Evolutionary conservation across 2,797 vertebrate species (phyloP).

Genomic region (Hirundo rustica): DNA sequence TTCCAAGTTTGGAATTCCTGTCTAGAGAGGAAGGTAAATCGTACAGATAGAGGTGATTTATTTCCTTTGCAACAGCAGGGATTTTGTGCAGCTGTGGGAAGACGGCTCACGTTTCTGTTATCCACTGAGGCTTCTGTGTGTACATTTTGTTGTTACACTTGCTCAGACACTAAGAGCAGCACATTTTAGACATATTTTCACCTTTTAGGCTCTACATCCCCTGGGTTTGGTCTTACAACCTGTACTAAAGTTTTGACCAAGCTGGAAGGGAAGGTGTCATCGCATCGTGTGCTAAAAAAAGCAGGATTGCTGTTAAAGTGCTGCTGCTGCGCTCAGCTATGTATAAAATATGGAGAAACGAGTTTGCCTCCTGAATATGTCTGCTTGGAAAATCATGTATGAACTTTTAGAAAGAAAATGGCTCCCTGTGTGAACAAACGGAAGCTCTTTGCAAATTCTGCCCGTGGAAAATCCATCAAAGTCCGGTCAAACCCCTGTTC

Average conservation of each 20-base stretch:
- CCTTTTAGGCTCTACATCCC: not conserved
- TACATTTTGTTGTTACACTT: not conserved
- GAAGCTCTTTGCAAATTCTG: not conserved
- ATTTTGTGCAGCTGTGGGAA: not conserved
- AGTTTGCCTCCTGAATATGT: not conserved
- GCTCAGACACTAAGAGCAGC: not conserved
- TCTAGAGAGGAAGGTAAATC: not conserved
- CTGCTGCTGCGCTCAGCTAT: not conserved
- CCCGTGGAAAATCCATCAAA: not conserved
- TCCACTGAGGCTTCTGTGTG: not conserved
- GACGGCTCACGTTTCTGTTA: not conserved
- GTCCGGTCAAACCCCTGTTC: not conserved
- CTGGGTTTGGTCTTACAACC: not conserved
- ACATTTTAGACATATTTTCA: not conserved
- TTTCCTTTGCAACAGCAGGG: not conserved
- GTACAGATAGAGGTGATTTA: not conserved
- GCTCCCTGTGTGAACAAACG: accelerated
- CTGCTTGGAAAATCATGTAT: not conserved
- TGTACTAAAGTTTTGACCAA: not conserved
- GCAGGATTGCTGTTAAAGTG: not conserved
- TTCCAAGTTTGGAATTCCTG: not conserved
- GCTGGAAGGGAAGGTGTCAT: not conserved
- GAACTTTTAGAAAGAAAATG: not conserved
- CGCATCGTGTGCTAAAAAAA: accelerated
- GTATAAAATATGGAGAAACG: accelerated